These are phyloP conservation scores for Rhinatrema bivittatum DNA, from an alignment of 2,797 vertebrate species.

Conservation along the genomic window DNA sequence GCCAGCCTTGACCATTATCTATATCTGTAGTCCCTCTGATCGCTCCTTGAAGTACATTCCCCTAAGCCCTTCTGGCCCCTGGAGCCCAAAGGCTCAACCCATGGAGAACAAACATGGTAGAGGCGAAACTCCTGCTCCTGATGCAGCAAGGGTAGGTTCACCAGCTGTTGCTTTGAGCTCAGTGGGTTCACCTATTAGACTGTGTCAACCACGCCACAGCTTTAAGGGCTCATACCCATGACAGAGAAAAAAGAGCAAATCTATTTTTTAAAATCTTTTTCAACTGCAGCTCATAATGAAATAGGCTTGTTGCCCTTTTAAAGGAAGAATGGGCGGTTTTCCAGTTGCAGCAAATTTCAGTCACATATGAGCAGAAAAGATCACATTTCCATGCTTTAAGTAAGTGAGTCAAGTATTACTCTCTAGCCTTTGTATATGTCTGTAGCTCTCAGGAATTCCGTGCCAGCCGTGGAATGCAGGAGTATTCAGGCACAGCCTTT, in stretches of 20 bases:
- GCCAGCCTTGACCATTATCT: too few species aligned
- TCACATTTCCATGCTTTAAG: constrained; percentile 59
- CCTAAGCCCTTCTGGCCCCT: too few species aligned
- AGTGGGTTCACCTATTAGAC: too few species aligned
- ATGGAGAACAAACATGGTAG: too few species aligned
- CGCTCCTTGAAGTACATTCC: too few species aligned
- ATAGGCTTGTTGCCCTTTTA: constrained; percentile 34
- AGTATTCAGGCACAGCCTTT: constrained; percentile 40
- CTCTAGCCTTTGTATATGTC: constrained; percentile 46
- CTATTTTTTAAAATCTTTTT: constrained; percentile 5
- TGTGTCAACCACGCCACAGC: too few species aligned
- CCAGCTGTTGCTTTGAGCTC: too few species aligned
- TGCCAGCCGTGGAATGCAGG: constrained; percentile 53
- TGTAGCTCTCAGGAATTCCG: constrained; percentile 38
- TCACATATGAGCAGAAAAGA: constrained; percentile 50
- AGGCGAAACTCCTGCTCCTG: too few species aligned
- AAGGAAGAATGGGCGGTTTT: constrained; percentile 52
- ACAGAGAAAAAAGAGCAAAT: constrained; percentile 21
- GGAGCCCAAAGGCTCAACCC: too few species aligned
- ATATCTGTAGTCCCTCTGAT: too few species aligned
- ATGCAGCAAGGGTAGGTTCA: too few species aligned
- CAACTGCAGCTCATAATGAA: constrained; percentile 10
- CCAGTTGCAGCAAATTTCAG: constrained; percentile 60
- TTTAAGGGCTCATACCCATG: too few species aligned
- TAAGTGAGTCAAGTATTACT: constrained; percentile 54